Conservation (phyloP, 35 echinoderm and acorn worm species). For the Hemicentrotus pulcherrimus region DNA sequence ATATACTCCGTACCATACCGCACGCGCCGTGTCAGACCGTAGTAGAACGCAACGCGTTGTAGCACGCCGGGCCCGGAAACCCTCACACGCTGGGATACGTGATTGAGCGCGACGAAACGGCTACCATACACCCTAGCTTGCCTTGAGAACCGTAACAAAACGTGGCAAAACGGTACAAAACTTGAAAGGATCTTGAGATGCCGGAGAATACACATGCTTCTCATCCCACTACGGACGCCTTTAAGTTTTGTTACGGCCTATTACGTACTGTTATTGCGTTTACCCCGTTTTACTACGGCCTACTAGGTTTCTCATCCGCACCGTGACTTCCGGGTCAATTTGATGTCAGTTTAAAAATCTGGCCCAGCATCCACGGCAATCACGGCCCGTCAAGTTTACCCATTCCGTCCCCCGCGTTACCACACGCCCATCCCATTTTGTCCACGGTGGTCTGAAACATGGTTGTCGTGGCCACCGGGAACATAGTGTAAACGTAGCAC, state of each 20-base stretch:
- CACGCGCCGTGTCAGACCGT: background rate
- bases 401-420: too few relatives aligned
- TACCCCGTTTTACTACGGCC: background rate
- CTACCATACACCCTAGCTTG: too few relatives aligned
- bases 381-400: slow-evolving; percentile 64
- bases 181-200: too few relatives aligned
- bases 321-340: too few relatives aligned
- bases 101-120: too few relatives aligned
- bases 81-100: background rate
- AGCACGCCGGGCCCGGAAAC: background rate
- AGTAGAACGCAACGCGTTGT: background rate
- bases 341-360: slow-evolving; percentile 68
- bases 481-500: too few relatives aligned
- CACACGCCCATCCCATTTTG: too few relatives aligned
- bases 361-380: too few relatives aligned
- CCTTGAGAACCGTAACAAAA: too few relatives aligned
- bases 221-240: background rate
- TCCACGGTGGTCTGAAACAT: too few relatives aligned
- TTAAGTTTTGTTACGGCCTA: background rate
- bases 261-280: background rate
- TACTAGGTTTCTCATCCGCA: too few relatives aligned
- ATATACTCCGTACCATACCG: background rate
- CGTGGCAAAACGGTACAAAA: background rate
- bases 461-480: too few relatives aligned
- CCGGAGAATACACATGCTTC: background rate